Base-by-base conservation (phyloP, 1,140 invertebrate genomes). In the Nixonia krombeini region DNA sequence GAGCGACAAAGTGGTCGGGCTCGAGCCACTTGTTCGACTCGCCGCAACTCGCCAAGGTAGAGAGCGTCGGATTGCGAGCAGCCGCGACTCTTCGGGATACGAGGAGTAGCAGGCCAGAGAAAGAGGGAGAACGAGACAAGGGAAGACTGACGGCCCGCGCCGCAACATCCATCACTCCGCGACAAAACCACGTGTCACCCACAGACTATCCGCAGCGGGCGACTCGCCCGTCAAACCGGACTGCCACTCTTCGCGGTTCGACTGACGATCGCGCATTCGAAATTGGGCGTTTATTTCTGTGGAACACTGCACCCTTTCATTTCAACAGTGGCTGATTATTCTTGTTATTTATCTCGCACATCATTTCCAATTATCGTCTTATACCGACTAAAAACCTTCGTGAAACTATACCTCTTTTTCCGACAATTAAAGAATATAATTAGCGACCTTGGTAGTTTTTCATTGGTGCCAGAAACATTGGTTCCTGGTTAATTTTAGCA, bases 1-100 rank as follows among this genome's bases (percentile, higher is more conserved):
- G 67, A 68, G 56, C 76, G 77, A 82, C 78, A 78, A 84, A 84
- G 82, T 82, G 80, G 80, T 83, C 79, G 66, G 73, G 72, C 81
- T 76, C 79, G 66, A 73, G 72, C 81, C 78, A 79, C 79, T 81
- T 80, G 69, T 79, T 80, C 72, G 61, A 65, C 70, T 75, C 76
- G 72, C 74, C 70, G 58, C 35, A 17, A 33, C 42, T 56, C n/a
- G 53, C 29, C 35, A 44, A 40, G 46, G 10, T 13, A 31, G 23
- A 26, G n/a, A 17, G 18, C 7, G 26, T 23, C 23, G 40, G 44
- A 52, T 13, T 35, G 49, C 29, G 44, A 37, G 49, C 53, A 62
- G 57, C 62, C 52, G 37, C 28, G 31, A 52, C 47, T 58, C 47
- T 58, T 44, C 18, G 47, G 51, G 45, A 56, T 16, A 51, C 62